These are phyloP conservation scores for Muschampia plurimacula DNA, from an alignment of 2,888 invertebrate genomes.

Conservation along the genomic window DNA sequence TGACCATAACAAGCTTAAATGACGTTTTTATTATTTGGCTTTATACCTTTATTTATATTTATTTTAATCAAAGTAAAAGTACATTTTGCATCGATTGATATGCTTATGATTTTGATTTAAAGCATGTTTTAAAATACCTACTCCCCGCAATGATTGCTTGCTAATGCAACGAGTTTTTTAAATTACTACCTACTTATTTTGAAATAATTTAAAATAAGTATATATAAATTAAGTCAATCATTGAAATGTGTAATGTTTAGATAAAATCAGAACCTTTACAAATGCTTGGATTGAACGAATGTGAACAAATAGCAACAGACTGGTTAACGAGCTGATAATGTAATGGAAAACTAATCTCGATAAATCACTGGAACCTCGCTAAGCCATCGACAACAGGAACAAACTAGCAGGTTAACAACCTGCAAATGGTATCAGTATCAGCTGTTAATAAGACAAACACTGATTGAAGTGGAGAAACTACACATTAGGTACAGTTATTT, in stretches of 20 bases:
- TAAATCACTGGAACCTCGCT: constrained; percentile 33
- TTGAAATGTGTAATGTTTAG: neutral
- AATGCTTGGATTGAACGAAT: constrained; percentile 19
- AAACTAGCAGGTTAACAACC: constrained; percentile 24
- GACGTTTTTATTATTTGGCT: constrained; percentile 15
- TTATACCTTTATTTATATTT: constrained; percentile 2
- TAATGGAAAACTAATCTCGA: constrained; percentile 34
- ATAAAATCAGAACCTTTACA: neutral
- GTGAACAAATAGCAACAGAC: constrained; percentile 17
- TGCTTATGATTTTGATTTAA: neutral
- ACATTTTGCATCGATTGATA: neutral
- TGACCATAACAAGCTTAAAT: constrained; percentile 25
- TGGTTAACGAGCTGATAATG: constrained; percentile 32
- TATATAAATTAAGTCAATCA: neutral
- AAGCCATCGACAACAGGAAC: constrained; percentile 25
- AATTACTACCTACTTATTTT: neutral
- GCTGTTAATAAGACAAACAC: constrained; percentile 1
- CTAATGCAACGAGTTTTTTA: neutral
- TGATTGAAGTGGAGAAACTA: constrained; percentile 14
- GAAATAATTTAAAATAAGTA: neutral
- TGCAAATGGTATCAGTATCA: constrained; percentile 25
- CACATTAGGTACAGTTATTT: constrained; percentile 34
- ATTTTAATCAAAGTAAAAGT: neutral
- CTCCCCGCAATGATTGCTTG: neutral
- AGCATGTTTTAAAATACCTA: neutral